Conservation (phyloP, 2,888 invertebrate genomes). For the Pristionchus japonicus region DNA sequence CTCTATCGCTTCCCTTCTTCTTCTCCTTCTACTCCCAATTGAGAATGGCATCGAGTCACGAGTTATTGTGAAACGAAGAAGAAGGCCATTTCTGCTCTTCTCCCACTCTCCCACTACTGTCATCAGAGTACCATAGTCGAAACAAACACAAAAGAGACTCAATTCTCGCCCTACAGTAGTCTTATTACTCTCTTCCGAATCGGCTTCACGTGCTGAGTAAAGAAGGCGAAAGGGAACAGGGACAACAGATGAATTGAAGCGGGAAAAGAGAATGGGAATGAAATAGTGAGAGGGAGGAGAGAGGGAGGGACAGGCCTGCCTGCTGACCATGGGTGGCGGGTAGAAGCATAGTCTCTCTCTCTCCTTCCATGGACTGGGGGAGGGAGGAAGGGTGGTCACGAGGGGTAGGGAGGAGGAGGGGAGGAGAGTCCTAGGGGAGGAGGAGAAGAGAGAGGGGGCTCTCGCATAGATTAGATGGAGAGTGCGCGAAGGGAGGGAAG, state of each 20-base stretch:
- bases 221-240: not conserved
- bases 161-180: not conserved
- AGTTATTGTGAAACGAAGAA: not conserved
- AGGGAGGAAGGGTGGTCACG: slow-evolving; percentile 6
- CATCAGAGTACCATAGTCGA: not conserved
- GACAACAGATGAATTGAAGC: not conserved
- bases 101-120: not conserved
- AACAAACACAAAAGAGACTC: not conserved
- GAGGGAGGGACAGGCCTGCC: not conserved
- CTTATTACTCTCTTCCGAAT: not conserved
- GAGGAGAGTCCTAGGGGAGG: not conserved
- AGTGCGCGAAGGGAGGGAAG: not conserved
- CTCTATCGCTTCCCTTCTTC: not conserved
- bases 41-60: not conserved
- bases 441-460: not conserved
- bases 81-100: not conserved
- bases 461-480: slow-evolving; percentile 41
- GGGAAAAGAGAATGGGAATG: too few relatives aligned
- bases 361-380: not conserved
- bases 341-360: not conserved
- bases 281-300: too few relatives aligned
- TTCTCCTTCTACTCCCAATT: not conserved
- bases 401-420: slow-evolving; percentile 10
- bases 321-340: not conserved
- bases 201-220: not conserved